Percentiles rank a stretch among this genome's conserved stretches.
phyloP scores from a whole-genome alignment of 2,797 vertebrate species.

The Rhodeus uyekii region DNA sequence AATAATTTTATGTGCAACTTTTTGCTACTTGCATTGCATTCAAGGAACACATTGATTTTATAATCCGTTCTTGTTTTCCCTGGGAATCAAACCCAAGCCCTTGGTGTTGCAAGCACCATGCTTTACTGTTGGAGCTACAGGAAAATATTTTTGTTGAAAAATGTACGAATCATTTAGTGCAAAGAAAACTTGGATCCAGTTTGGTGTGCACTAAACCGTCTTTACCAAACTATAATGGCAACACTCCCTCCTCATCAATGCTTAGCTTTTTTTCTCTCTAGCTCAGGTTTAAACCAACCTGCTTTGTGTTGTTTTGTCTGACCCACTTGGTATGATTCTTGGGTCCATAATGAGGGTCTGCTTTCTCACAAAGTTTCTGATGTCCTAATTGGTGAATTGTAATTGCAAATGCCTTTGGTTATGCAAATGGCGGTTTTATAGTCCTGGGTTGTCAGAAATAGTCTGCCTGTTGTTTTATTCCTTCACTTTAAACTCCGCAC shows the following conservation, averaged over 20 bases:
- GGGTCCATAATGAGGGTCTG: conserved; percentile 23
- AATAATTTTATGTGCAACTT: not conserved
- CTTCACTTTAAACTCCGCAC: conserved; percentile 3
- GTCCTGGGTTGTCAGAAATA: conserved; percentile 9
- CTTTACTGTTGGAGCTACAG: not conserved
- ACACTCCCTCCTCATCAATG: not conserved
- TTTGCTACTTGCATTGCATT: too few relatives aligned
- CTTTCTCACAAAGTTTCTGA: conserved; percentile 42
- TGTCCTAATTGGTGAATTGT: conserved; percentile 48
- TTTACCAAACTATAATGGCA: not conserved
- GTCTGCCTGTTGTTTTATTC: not conserved
- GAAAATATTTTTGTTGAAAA: not conserved
- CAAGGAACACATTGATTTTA: too few relatives aligned
- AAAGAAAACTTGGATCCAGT: not conserved
- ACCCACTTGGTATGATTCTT: conserved; percentile 44
- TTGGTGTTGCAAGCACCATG: too few relatives aligned
- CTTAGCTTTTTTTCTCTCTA: not conserved
- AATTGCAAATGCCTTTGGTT: conserved; percentile 46
- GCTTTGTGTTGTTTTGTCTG: conserved; percentile 24
- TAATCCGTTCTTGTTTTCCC: too few relatives aligned
- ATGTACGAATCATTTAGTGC: not conserved
- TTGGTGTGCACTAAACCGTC: not conserved
- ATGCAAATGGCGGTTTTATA: conserved; percentile 39
- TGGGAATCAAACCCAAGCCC: too few relatives aligned
- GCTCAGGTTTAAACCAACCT: not conserved